Base-by-base conservation (phyloP, 2,888 invertebrate species). In the Orgyia antiqua region DNA sequence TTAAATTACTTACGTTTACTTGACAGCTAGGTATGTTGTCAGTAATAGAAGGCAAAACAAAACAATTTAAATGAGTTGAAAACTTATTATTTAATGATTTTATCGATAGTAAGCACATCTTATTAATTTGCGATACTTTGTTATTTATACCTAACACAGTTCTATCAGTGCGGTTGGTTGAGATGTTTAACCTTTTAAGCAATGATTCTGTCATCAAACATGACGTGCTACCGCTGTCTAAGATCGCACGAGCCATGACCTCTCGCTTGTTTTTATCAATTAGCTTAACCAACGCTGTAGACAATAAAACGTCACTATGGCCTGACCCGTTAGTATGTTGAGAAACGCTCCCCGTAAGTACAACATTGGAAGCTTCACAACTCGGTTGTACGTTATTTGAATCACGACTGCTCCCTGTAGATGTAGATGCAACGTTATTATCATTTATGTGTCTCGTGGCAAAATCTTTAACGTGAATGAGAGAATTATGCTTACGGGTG, bases 91-190 rank as follows among this genome's bases (percentile, higher is more conserved):
- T 17, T 13, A 42, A 29, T 3, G 42, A 42, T 12, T 31, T 29
- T 2, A 45, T 29, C 2, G 15, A 2, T 4, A 42, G 20, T 5
- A 15, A 8, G 27, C 44, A 40, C 28, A 31, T 40, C 31, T 43
- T 30, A 15, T 23, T 18, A 4, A 38, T 27, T 2, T 29, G 31
- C 10, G 43, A 33, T 2, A 3, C 17, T 2, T 9, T 13, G 24
- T 42, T 46, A 35, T 50, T 50, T 18, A 50, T 42, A 4, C 43
- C 43, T n/a, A n/a, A n/a, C n/a, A n/a, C n/a, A n/a, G n/a, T n/a
- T n/a, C n/a, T n/a, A n/a, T n/a, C n/a, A n/a, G n/a, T n/a, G n/a
- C n/a, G n/a, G n/a, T n/a, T n/a, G n/a, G n/a, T n/a, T n/a, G n/a
- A n/a, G n/a, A n/a, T n/a, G n/a, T n/a, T n/a, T n/a, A n/a, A n/a